Base-by-base conservation (phyloP, 37 sponge, comb jelly and placozoan species). In the Tethya wilhelma region DNA sequence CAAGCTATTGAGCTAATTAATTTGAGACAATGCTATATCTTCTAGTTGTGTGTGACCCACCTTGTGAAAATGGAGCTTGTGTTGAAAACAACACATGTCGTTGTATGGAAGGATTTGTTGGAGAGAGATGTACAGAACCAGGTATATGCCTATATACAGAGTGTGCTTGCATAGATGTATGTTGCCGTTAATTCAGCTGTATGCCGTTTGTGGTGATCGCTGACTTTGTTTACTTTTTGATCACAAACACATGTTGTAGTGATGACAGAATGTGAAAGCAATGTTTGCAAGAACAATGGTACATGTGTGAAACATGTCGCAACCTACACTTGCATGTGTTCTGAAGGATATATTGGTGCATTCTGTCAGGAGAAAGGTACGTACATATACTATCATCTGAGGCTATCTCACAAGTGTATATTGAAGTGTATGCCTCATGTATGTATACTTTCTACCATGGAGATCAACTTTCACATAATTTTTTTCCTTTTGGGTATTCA, bases 11-110 rank as follows among this genome's bases (percentile, higher is more conserved):
- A 9, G 14, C 9, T 19, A 49, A 49, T 9, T 49, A 49, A 49
- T 49, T 49, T 14, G 14, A 49, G 9, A 9, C 14, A 14, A 19
- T 49, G 14, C 14, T 14, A 49, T 49, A 9, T 49, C 53, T 14
- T 49, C 53, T 19, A 49, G 53, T 14, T 19, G 53, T 49, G 53
- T 91, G 91, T 78, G 69, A 82, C 36, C 87, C 91, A 36, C 44
- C 84, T 32, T 91, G 91, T 79, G 79, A 66, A 22, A 74, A 91
- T 73, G 91, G 91, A 40, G 91, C 62, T 5, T 91, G 91, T 73
- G 56, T 86, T 0, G 68, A 33, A 2, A 82, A 69, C 39, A 64
- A 91, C 67, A 71, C 78, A 25, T 91, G 91, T 33, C 32, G 25
- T 11, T 91, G 91, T 57, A 36, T 58, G 14, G 69, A 30, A 26